Percentiles rank a stretch among this genome's conserved stretches.
These are phyloP conservation scores for Neodiprion virginianus DNA, from an alignment of 1,140 invertebrate genomes.

Conservation along the genomic window DNA sequence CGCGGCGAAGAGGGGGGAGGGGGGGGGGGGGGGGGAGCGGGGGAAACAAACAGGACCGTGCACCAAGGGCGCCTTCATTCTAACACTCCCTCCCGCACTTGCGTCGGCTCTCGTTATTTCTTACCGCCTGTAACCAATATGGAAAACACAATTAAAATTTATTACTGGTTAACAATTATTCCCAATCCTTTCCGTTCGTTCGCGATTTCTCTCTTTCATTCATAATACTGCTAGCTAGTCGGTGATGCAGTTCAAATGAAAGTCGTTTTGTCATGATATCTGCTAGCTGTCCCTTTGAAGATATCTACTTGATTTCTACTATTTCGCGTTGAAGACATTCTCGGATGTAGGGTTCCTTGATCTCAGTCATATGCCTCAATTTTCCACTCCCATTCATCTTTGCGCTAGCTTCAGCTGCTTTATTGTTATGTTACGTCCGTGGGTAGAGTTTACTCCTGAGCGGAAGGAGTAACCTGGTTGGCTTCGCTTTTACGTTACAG, in stretches of 20 bases:
- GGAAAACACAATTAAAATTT: slow-evolving; percentile 14
- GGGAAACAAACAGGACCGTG: slow-evolving; percentile 7
- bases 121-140: slow-evolving; percentile 22
- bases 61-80: slow-evolving; percentile 20
- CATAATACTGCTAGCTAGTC: slow-evolving; percentile 19
- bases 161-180: slow-evolving; percentile 6
- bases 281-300: slow-evolving; percentile 27
- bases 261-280: slow-evolving; percentile 38
- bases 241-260: slow-evolving; percentile 18
- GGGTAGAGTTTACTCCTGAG: too few species aligned
- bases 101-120: slow-evolving; percentile 24
- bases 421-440: too few species aligned
- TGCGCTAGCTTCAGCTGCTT: slow-evolving; percentile 16
- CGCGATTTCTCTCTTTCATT: slow-evolving; percentile 19
- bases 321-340: slow-evolving; percentile 11
- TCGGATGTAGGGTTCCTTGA: slow-evolving; percentile 25
- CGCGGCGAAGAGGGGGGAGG: too few species aligned
- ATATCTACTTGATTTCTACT: neutral
- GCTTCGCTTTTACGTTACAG: too few species aligned
- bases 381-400: slow-evolving; percentile 16
- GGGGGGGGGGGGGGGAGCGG: neutral
- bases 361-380: slow-evolving; percentile 23
- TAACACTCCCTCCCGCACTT: slow-evolving; percentile 25
- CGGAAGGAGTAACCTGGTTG: too few species aligned
- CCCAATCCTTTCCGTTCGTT: slow-evolving; percentile 15